phyloP scores from a whole-genome alignment of 30 jellyfish, hydroid and myxozoan genomes.

The Morbakka virulenta region DNA sequence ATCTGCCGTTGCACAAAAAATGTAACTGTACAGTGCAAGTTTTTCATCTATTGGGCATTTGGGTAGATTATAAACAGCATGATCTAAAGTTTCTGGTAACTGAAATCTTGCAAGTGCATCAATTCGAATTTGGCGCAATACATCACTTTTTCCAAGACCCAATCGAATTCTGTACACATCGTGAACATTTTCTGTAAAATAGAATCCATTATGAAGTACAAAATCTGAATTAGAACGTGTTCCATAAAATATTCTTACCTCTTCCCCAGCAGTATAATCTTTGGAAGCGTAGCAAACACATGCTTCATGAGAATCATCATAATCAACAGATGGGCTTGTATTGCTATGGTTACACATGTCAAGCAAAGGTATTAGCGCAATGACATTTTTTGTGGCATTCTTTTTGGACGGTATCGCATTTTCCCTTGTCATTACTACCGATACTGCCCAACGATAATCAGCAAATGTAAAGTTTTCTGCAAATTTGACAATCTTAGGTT shows the following conservation, averaged over 20 bases:
- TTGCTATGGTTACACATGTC: slow-evolving; percentile 64
- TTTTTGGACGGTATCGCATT: slow-evolving; percentile 38
- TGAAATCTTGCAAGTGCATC: too few species aligned
- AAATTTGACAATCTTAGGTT: slow-evolving; percentile 29
- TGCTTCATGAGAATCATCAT: slow-evolving; percentile 2
- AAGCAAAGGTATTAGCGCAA: slow-evolving; percentile 57
- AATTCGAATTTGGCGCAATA: too few species aligned
- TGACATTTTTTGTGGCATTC: background rate
- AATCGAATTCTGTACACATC: slow-evolving; percentile 30
- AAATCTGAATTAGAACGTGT: slow-evolving; percentile 60
- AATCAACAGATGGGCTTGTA: slow-evolving; percentile 35
- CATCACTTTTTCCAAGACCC: slow-evolving; percentile 25
- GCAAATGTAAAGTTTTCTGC: slow-evolving; percentile 30
- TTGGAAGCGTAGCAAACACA: slow-evolving; percentile 32
- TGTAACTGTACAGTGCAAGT: too few species aligned
- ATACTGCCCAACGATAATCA: slow-evolving; percentile 68
- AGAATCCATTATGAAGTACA: slow-evolving; percentile 54
- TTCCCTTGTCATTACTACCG: slow-evolving; percentile 66
- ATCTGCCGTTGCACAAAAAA: too few species aligned
- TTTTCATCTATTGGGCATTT: too few species aligned
- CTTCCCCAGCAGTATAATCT: slow-evolving; percentile 14
- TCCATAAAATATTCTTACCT: slow-evolving; percentile 41
- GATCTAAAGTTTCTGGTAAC: too few species aligned
- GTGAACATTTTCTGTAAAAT: slow-evolving; percentile 30
- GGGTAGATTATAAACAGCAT: too few species aligned